phyloP scores from a whole-genome alignment of 2,888 invertebrate species.

The Mythimna pallens region DNA sequence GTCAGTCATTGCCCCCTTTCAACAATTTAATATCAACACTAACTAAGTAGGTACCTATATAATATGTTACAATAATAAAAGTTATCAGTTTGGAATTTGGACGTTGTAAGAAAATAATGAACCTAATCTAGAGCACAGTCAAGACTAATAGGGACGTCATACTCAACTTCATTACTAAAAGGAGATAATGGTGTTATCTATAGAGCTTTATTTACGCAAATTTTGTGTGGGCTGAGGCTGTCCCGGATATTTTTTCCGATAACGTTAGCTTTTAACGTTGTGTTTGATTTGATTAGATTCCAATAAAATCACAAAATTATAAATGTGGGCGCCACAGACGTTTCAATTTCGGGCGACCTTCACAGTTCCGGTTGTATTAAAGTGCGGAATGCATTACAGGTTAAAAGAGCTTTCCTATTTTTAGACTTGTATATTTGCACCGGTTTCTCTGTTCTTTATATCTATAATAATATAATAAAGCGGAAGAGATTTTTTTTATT shows the following conservation, averaged over 20 bases:
- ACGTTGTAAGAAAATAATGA: constrained; percentile 41
- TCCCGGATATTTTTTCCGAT: constrained; percentile 40
- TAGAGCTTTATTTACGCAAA: constrained; percentile 48
- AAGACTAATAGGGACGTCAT: constrained; percentile 41
- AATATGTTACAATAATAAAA: constrained; percentile 38
- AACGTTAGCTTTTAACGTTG: constrained; percentile 32
- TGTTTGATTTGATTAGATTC: constrained; percentile 52
- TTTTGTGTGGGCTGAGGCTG: constrained; percentile 38
- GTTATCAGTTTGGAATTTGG: constrained; percentile 48
- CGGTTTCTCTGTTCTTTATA: not conserved
- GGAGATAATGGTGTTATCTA: constrained; percentile 43
- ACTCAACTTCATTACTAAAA: constrained; percentile 39
- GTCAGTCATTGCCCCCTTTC: constrained; percentile 32
- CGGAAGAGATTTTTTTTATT: too few species aligned
- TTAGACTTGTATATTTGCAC: not conserved
- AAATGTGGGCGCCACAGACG: constrained; percentile 48
- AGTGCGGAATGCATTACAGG: not conserved
- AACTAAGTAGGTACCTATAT: constrained; percentile 3
- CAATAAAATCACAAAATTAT: constrained; percentile 40
- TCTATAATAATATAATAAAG: not conserved
- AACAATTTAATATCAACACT: constrained; percentile 8
- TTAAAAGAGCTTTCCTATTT: not conserved
- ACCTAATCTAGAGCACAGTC: constrained; percentile 35
- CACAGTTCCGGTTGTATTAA: constrained; percentile 10
- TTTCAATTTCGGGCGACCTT: constrained; percentile 39